Base-by-base conservation (phyloP, 2,797 vertebrate genomes). In the Dromococcyx pavoninus region DNA sequence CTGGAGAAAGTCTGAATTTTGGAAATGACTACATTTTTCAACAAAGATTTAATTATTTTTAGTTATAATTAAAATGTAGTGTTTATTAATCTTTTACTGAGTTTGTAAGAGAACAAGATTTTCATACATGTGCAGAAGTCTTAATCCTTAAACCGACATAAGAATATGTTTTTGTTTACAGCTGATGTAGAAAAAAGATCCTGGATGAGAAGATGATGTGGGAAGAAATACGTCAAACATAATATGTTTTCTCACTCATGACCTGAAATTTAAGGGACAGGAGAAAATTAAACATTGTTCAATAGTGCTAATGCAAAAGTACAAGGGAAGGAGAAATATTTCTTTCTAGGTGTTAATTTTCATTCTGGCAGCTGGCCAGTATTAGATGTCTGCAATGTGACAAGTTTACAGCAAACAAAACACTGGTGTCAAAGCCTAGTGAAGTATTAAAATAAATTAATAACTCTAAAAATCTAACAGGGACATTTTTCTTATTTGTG, bases 341-440 rank as follows among this genome's bases (percentile, higher is more conserved):
- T 90, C 44, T 84, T 64, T 21, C 32, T 56, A 71, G 41, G 7
- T 69, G 33, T 81, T 71, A 92, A 64, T 92, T 90, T 92, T 7
- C n/a, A 53, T 84, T 92, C 50, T 95, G 80, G 58, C 57, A 89
- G 28, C 10, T 75, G 44, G 32, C 44, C 77, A 64, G 18, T 14
- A 37, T 58, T 57, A 54, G 37, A 54, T 78, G 16, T 43, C 32
- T 79, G 24, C 13, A 70, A 48, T 73, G 80, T 60, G 70, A 83
- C 23, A 64, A n/a, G 12, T 78, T 94, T 89, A 79, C 53, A 84
- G 62, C 72, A 94, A 92, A 86, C 28, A 86, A 82, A 88, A 17
- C 25, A 70, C 18, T 88, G 19, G 13, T 65, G 35, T 60, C 88
- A 77, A 93, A 90, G 10, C 39, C 46, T 78, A 78, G 4, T 13